Evolutionary conservation across 2,888 invertebrate species (phyloP).

Genomic region (Drosophila fungiperda): DNA sequence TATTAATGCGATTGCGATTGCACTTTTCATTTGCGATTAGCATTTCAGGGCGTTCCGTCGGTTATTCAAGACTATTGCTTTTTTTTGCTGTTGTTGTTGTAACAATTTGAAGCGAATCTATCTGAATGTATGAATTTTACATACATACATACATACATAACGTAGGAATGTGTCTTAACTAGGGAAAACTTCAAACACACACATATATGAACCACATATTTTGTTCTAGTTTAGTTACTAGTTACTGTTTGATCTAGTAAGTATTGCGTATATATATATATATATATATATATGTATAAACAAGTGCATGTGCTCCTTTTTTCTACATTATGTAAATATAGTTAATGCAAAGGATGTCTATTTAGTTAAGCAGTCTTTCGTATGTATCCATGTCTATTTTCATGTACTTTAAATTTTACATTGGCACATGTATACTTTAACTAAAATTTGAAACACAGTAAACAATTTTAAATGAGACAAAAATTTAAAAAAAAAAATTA

Average conservation of each 20-base stretch:
- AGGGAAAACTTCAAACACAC: not conserved
- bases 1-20: constrained; percentile 22
- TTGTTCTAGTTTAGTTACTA: constrained; percentile 1
- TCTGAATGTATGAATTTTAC: constrained; percentile 1
- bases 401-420: too few species aligned
- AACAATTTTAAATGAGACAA: not conserved
- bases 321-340: not conserved
- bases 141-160: constrained; percentile 10
- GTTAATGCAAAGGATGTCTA: too few species aligned
- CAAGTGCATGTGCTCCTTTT: not conserved
- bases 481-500: not conserved
- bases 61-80: constrained; percentile 4
- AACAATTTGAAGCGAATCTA: constrained; percentile 1
- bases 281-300: not conserved
- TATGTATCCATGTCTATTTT: not conserved
- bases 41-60: constrained; percentile 20
- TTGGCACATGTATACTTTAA: not conserved
- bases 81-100: not conserved
- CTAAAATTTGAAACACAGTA: not conserved
- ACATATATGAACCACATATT: not conserved
- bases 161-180: not conserved
- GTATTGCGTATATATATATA: not conserved
- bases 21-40: constrained; percentile 19
- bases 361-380: not conserved
- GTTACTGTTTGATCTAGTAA: constrained; percentile 1